These are phyloP conservation scores for Germaria angustata DNA, from an alignment of 2,888 invertebrate genomes.

Conservation along the genomic window DNA sequence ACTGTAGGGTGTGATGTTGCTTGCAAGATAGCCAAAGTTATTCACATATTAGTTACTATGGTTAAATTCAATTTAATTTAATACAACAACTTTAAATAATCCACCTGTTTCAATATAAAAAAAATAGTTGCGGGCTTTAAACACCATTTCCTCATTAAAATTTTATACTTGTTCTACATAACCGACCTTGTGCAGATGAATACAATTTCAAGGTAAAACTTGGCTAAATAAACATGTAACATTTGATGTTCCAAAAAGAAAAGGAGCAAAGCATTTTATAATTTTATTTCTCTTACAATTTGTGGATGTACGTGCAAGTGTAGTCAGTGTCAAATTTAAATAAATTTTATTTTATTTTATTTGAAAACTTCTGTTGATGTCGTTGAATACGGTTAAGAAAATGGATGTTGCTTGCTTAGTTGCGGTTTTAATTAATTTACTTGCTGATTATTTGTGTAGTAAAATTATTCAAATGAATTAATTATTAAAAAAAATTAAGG, in stretches of 20 bases:
- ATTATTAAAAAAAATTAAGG: too few relatives aligned
- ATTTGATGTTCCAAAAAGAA: not conserved
- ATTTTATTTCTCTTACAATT: not conserved
- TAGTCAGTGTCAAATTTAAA: not conserved
- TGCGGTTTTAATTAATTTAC: too few relatives aligned
- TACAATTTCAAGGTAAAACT: constrained; percentile 27
- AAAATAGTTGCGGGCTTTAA: not conserved
- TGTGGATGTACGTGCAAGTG: not conserved
- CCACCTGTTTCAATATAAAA: too few relatives aligned
- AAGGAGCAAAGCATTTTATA: not conserved
- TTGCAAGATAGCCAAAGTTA: too few relatives aligned
- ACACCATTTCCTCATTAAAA: not conserved
- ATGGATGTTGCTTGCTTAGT: too few relatives aligned
- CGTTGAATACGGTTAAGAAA: not conserved
- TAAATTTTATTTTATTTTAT: not conserved
- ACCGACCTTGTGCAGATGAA: constrained; percentile 12
- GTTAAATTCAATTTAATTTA: not conserved
- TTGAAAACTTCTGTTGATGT: not conserved
- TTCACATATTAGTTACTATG: too few relatives aligned
- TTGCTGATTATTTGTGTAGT: too few relatives aligned
- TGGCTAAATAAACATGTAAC: not conserved
- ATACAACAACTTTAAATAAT: too few relatives aligned
- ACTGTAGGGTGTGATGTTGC: too few relatives aligned
- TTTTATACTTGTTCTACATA: not conserved
- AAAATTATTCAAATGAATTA: too few relatives aligned